Conservation (phyloP, 2,797 vertebrate genomes). For the Lacerta bilineata region DNA sequence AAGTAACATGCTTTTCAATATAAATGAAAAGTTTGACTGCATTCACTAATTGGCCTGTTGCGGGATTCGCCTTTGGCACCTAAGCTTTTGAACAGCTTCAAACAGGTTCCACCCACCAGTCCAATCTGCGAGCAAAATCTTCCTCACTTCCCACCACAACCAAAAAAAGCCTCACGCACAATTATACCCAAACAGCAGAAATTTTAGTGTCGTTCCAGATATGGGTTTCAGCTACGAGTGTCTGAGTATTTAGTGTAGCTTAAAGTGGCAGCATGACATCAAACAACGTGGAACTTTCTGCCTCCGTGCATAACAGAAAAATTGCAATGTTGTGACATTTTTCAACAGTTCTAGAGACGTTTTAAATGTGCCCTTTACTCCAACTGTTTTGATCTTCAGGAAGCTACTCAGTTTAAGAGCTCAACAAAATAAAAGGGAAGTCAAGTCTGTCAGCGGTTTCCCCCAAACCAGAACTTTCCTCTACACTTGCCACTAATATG, state of each 20-base stretch:
- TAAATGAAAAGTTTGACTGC: background rate
- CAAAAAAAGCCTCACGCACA: background rate
- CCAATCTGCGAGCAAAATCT: background rate
- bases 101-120: background rate
- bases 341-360: background rate
- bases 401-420: background rate
- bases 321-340: background rate
- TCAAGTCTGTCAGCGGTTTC: background rate
- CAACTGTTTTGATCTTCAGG: slow-evolving; percentile 17
- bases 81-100: background rate
- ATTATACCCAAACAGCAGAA: background rate
- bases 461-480: background rate
- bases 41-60: background rate
- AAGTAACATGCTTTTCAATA: background rate
- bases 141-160: background rate
- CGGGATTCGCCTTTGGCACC: background rate
- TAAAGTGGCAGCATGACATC: slow-evolving; percentile 7
- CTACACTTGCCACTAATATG: background rate
- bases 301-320: background rate
- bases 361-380: background rate
- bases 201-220: background rate
- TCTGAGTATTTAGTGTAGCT: background rate
- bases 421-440: slow-evolving; percentile 1
- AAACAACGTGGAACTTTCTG: background rate
- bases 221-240: background rate